Percentiles rank a stretch among this genome's conserved stretches.
These are phyloP conservation scores for Parus major DNA, from an alignment of 2,113 vertebrate genomes.

Conservation along the genomic window DNA sequence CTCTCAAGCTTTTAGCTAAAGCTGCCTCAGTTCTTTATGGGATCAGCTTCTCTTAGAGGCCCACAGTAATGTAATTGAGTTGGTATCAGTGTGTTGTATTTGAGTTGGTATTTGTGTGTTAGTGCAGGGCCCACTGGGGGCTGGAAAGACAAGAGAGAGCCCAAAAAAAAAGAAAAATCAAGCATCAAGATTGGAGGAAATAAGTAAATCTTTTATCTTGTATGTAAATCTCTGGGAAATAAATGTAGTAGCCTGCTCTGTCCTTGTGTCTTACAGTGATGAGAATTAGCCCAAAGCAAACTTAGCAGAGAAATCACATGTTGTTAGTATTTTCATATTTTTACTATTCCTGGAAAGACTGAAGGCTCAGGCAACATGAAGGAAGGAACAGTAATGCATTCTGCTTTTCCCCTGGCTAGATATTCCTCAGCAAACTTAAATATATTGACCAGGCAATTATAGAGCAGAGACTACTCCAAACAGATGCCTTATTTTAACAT, in stretches of 20 bases:
- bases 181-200: background rate
- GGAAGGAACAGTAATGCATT: background rate
- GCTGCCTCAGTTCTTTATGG: background rate
- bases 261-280: slow-evolving; percentile 54
- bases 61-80: background rate
- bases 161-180: background rate
- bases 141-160: background rate
- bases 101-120: background rate
- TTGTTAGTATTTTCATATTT: slow-evolving; percentile 68
- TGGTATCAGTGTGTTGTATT: background rate
- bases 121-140: background rate
- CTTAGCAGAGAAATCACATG: slow-evolving; percentile 67
- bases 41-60: background rate
- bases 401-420: background rate
- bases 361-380: background rate
- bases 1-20: background rate
- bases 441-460: background rate
- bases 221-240: slow-evolving; percentile 19
- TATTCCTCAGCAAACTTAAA: background rate
- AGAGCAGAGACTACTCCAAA: background rate
- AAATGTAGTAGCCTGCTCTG: slow-evolving; percentile 10
- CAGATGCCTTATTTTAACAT: background rate
- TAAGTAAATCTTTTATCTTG: background rate
- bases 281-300: slow-evolving; percentile 72
- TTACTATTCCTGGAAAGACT: slow-evolving; percentile 60